Conservation (phyloP, 2,797 vertebrate genomes). For the Thamnophis elegans region DNA sequence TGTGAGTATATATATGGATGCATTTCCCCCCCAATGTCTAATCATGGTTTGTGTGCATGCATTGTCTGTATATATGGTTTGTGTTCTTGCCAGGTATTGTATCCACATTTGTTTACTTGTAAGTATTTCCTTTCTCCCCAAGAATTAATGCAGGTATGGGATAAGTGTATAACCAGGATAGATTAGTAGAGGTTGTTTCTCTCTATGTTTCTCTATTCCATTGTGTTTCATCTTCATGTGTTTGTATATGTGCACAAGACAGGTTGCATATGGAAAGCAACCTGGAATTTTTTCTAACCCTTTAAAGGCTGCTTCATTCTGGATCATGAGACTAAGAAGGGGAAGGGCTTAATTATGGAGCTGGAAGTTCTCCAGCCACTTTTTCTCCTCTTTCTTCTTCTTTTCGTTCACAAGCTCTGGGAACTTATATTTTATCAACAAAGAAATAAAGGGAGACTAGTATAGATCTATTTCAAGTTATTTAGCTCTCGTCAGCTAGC, state of each 20-base stretch:
- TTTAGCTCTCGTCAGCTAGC: too few relatives aligned
- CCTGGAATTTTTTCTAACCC: not conserved
- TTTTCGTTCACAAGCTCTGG: not conserved
- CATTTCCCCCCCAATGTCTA: not conserved
- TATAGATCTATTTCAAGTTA: too few relatives aligned
- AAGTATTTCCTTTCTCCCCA: not conserved
- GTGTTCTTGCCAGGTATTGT: not conserved
- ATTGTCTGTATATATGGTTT: not conserved
- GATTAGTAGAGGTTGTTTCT: not conserved
- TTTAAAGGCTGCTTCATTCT: not conserved
- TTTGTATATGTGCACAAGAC: not conserved
- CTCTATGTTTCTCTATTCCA: not conserved
- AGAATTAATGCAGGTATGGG: not conserved
- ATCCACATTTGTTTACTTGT: not conserved
- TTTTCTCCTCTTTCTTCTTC: not conserved
- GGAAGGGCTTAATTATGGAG: not conserved
- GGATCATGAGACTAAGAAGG: not conserved
- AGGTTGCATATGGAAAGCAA: not conserved
- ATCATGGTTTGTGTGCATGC: not conserved
- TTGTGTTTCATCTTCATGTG: not conserved
- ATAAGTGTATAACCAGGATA: not conserved
- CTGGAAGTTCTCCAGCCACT: not conserved
- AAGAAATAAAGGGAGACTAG: too few relatives aligned
- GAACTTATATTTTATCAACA: too few relatives aligned
- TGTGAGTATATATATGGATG: not conserved